Evolutionary conservation across 2,797 vertebrate species (phyloP).

Genomic region (Pogonophryne albipinna): DNA sequence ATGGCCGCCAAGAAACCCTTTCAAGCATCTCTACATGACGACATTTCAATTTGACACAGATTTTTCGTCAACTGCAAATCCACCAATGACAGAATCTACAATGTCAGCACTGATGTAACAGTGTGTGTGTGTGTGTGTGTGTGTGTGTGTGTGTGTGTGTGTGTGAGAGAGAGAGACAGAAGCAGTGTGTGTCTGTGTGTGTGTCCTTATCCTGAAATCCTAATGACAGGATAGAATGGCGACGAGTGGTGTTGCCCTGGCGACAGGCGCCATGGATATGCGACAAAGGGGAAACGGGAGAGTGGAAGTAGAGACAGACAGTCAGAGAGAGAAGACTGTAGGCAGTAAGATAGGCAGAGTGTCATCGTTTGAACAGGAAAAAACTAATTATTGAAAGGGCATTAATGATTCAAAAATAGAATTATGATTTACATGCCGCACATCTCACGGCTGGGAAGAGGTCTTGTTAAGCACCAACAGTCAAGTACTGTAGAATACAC

Average conservation of each 20-base stretch:
- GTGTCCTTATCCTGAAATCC: conserved; percentile 74
- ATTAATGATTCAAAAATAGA: not conserved
- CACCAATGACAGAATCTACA: conserved; percentile 26
- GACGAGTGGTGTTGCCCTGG: conserved; percentile 79
- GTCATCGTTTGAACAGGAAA: conserved; percentile 3
- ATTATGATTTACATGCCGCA: conserved; percentile 1
- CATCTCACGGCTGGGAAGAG: not conserved
- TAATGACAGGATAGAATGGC: conserved; percentile 87
- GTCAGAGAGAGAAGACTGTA: conserved; percentile 12
- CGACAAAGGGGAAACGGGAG: conserved; percentile 71
- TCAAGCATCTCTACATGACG: conserved; percentile 31
- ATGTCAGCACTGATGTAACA: conserved; percentile 36
- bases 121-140: conserved; percentile 7
- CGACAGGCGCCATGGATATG: conserved; percentile 84
- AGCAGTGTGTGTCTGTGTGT: conserved; percentile 34
- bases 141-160: conserved; percentile 9
- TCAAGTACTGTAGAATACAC: conserved; percentile 10
- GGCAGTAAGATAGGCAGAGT: conserved; percentile 14
- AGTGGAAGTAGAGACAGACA: conserved; percentile 58
- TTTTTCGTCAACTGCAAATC: not conserved
- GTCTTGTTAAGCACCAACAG: not conserved
- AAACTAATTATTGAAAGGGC: conserved; percentile 1
- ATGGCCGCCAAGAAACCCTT: not conserved
- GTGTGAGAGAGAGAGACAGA: conserved; percentile 11
- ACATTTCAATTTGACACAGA: not conserved